Conservation (phyloP, 2,797 vertebrate genomes). For the Alcedo quadribrachys region DNA sequence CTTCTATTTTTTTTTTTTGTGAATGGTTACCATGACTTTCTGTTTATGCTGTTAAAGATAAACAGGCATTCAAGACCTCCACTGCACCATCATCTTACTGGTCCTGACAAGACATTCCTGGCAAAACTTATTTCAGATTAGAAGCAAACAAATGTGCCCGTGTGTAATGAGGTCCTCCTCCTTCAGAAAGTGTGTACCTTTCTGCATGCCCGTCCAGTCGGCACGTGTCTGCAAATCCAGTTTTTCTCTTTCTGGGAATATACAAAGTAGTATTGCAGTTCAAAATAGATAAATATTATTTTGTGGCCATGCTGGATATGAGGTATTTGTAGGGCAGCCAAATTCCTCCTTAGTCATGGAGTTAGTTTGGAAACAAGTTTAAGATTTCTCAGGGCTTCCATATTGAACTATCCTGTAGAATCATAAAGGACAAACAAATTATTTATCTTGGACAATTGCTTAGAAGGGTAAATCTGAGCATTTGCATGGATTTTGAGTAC, state of each 20-base stretch:
- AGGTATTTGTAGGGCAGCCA: background rate
- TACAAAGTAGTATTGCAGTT: background rate
- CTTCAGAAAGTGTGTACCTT: background rate
- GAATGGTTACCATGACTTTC: background rate
- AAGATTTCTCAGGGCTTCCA: background rate
- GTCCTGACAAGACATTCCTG: background rate
- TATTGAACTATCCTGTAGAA: background rate
- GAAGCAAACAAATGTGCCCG: accelerated
- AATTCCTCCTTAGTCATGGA: background rate
- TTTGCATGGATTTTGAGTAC: background rate
- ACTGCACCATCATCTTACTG: background rate
- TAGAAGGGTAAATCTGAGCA: background rate
- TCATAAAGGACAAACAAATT: background rate
- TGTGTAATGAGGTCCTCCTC: background rate
- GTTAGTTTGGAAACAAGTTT: background rate
- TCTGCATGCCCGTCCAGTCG: accelerated
- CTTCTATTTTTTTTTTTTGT: background rate
- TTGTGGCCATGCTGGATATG: accelerated
- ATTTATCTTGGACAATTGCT: background rate
- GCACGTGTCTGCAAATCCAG: background rate
- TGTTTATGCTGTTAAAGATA: background rate
- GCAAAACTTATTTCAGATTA: background rate
- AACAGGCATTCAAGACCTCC: background rate
- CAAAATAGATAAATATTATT: background rate
- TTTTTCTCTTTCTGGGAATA: background rate